Conservation (phyloP, 2,888 invertebrate species). For the Drosophila conformis region DNA sequence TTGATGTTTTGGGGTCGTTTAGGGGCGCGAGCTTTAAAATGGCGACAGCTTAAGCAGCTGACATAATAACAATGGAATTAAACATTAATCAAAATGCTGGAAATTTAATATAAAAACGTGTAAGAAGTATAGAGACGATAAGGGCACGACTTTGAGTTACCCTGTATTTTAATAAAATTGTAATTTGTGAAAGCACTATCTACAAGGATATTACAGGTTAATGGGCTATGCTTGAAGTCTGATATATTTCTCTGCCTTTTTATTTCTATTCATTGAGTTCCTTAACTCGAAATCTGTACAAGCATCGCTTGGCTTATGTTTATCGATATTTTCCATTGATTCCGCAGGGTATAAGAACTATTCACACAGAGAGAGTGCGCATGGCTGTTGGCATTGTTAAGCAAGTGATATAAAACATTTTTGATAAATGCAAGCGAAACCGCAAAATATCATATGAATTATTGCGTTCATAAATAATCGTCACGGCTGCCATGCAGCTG, state of each 20-base stretch:
- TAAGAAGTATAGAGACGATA: not conserved
- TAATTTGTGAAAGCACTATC: not conserved
- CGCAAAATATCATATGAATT: slow-evolving; percentile 80
- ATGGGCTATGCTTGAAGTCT: too few relatives aligned
- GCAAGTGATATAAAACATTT: slow-evolving; percentile 78
- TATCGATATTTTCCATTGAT: not conserved
- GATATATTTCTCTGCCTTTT: not conserved
- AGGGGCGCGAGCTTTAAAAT: slow-evolving; percentile 23
- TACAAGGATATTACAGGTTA: not conserved
- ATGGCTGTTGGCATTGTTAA: slow-evolving; percentile 48
- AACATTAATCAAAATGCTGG: slow-evolving; percentile 63
- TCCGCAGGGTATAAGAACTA: slow-evolving; percentile 9
- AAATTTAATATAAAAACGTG: slow-evolving; percentile 1
- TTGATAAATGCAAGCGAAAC: slow-evolving; percentile 75
- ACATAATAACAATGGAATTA: slow-evolving; percentile 38
- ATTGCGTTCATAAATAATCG: slow-evolving; percentile 78
- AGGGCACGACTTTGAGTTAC: not conserved
- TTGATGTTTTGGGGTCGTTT: slow-evolving; percentile 59
- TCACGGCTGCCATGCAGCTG: slow-evolving; percentile 31
- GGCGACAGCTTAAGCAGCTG: slow-evolving; percentile 44
- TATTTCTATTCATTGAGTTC: not conserved
- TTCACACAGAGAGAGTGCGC: not conserved
- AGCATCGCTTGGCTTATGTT: too few relatives aligned
- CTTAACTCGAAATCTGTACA: not conserved
- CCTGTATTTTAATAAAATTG: not conserved